phyloP scores from a whole-genome alignment of 2,113 vertebrate species.

The Callipepla squamata region DNA sequence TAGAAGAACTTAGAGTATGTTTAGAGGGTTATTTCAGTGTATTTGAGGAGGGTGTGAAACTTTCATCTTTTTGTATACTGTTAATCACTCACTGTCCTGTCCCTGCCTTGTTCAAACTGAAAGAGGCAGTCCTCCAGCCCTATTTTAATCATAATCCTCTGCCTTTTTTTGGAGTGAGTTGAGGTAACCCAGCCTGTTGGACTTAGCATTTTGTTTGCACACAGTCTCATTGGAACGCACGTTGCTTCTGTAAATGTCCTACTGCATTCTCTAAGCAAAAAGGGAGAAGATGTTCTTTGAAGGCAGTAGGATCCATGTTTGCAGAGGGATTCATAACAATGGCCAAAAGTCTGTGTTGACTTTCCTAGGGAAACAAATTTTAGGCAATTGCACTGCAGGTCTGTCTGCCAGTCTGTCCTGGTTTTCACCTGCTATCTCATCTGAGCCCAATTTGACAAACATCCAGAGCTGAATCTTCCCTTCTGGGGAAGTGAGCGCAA shows the following conservation, averaged over 20 bases:
- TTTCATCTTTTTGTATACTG: background rate
- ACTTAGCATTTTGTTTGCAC: background rate
- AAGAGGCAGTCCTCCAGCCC: background rate
- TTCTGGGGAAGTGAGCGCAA: background rate
- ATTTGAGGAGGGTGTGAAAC: background rate
- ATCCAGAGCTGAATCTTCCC: background rate
- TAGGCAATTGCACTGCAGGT: background rate
- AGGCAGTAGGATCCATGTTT: background rate
- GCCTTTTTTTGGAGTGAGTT: background rate
- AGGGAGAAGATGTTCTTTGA: background rate
- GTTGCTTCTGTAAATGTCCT: background rate
- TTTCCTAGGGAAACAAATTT: background rate
- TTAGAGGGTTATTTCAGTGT: background rate
- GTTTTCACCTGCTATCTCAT: background rate
- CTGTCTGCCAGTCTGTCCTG: background rate
- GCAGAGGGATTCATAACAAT: background rate
- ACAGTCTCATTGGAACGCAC: background rate
- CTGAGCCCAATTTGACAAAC: background rate
- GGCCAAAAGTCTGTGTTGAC: background rate
- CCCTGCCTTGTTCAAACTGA: background rate
- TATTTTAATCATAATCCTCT: background rate
- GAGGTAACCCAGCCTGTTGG: background rate
- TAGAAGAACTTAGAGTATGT: background rate
- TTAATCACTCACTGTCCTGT: background rate
- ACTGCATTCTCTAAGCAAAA: background rate